Percentiles rank a stretch among this genome's conserved stretches.
These are phyloP conservation scores for Leucozona laternaria DNA, from an alignment of 2,888 invertebrate species.

Conservation along the genomic window DNA sequence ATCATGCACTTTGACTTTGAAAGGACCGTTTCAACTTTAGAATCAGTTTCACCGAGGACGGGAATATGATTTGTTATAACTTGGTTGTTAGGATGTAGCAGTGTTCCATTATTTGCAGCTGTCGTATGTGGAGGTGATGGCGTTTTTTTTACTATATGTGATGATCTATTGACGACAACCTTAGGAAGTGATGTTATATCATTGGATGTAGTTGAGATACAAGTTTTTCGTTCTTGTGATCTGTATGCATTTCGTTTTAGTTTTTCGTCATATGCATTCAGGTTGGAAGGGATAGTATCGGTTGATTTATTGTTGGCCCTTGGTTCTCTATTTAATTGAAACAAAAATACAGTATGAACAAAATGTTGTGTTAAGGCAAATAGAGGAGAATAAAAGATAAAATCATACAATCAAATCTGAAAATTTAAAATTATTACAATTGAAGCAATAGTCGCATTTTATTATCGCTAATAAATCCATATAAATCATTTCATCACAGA, in stretches of 20 bases:
- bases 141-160: slow-evolving; percentile 50
- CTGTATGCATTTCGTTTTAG: slow-evolving; percentile 28
- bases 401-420: background rate
- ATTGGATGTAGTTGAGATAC: slow-evolving; percentile 4
- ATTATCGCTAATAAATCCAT: too few species aligned
- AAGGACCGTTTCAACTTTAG: slow-evolving; percentile 24
- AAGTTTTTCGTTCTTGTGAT: slow-evolving; percentile 51
- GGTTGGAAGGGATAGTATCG: slow-evolving; percentile 40
- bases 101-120: slow-evolving; percentile 32
- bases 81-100: background rate
- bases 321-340: slow-evolving; percentile 39
- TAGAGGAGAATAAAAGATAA: background rate
- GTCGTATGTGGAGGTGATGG: background rate
- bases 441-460: too few species aligned
- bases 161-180: slow-evolving; percentile 21
- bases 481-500: too few species aligned
- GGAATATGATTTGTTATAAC: slow-evolving; percentile 7
- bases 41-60: slow-evolving; percentile 13
- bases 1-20: slow-evolving; percentile 15
- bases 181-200: slow-evolving; percentile 83
- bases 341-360: too few species aligned
- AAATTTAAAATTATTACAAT: too few species aligned
- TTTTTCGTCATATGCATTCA: slow-evolving; percentile 29
- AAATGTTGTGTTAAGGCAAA: background rate
- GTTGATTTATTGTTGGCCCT: slow-evolving; percentile 29